Percentiles rank a stretch among this genome's conserved stretches.
phyloP scores from a whole-genome alignment of 2,888 invertebrate species.

The Ypsolopha scabrella region DNA sequence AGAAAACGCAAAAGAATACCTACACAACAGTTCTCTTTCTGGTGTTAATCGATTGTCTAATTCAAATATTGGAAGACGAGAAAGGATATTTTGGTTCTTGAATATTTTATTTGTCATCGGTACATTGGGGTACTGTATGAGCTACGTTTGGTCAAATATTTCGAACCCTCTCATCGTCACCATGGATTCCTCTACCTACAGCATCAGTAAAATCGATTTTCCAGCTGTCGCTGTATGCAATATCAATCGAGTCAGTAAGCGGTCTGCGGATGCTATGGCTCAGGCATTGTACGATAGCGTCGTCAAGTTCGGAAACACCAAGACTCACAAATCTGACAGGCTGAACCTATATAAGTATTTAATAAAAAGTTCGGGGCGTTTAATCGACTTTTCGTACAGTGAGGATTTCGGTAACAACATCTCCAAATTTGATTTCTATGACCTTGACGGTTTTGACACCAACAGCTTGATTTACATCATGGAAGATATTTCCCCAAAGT shows the following conservation, averaged over 20 bases:
- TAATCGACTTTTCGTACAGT: no score
- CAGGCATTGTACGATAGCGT: background rate
- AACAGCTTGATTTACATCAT: no score
- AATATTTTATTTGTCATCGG: constrained; percentile 12
- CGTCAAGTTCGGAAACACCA: no score
- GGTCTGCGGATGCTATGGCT: constrained; percentile 33
- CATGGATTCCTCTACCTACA: constrained; percentile 56
- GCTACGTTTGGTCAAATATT: constrained; percentile 7
- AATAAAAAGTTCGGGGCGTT: no score
- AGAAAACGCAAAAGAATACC: constrained; percentile 34
- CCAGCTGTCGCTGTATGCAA: constrained; percentile 75
- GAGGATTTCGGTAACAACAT: no score
- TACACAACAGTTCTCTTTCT: constrained; percentile 26
- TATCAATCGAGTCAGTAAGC: constrained; percentile 69
- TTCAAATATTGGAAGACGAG: background rate
- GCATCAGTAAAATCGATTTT: constrained; percentile 70
- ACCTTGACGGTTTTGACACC: no score
- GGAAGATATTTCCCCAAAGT: constrained; percentile 45
- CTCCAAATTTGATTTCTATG: no score
- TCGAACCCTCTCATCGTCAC: constrained; percentile 50
- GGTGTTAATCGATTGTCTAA: constrained; percentile 12
- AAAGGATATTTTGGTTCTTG: constrained; percentile 15
- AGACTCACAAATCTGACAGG: no score
- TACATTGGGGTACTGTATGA: background rate
- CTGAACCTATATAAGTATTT: no score